These are phyloP conservation scores for Dolichotis patagonum DNA, from an alignment of 2,113 vertebrate genomes.

Conservation along the genomic window DNA sequence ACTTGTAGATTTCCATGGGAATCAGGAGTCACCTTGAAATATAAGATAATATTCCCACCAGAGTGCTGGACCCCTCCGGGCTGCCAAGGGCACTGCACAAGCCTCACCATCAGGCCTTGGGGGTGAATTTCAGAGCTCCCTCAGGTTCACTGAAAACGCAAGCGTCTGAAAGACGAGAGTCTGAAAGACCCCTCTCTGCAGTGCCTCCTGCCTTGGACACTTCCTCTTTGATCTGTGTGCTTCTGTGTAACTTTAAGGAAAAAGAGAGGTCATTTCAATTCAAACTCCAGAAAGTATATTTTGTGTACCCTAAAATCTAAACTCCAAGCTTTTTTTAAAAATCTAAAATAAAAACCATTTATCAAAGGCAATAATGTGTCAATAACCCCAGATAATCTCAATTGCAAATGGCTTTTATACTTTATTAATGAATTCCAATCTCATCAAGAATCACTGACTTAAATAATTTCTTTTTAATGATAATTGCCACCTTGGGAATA, in stretches of 20 bases:
- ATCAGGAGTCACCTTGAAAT: constrained; percentile 67
- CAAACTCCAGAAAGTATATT: constrained; percentile 17
- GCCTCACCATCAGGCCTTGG: background rate
- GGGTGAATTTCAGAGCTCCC: constrained; percentile 19
- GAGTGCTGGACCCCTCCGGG: background rate
- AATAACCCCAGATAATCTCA: background rate
- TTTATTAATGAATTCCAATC: constrained; percentile 11
- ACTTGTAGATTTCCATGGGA: constrained; percentile 63
- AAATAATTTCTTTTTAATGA: constrained; percentile 22
- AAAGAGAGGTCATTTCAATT: background rate
- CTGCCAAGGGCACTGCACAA: background rate
- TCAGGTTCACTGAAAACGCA: too few relatives aligned
- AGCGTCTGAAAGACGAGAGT: too few relatives aligned
- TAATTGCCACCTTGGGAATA: background rate
- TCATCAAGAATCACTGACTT: constrained; percentile 27
- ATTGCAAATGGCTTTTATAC: constrained; percentile 1
- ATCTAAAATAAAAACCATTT: background rate
- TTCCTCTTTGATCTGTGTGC: constrained; percentile 47
- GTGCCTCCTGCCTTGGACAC: background rate
- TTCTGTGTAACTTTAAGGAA: constrained; percentile 16
- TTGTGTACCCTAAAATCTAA: constrained; percentile 44
- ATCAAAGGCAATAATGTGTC: background rate
- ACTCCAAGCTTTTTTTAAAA: constrained; percentile 14
- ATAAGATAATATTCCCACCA: constrained; percentile 46
- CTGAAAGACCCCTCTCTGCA: background rate